Conservation (phyloP, 2,888 invertebrate genomes). For the Muschampia staudingeri region DNA sequence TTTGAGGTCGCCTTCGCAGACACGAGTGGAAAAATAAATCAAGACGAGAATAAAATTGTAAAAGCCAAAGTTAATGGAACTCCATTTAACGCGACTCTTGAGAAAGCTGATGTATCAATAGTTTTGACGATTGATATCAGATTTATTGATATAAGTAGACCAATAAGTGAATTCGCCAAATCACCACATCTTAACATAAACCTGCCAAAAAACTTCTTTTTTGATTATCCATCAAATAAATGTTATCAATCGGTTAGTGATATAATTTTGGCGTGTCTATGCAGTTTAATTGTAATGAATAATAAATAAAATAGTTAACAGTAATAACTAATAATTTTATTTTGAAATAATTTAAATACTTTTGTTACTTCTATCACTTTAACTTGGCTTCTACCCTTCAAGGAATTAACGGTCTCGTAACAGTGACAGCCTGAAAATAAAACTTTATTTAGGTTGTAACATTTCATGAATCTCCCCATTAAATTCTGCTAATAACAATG, state of each 20-base stretch:
- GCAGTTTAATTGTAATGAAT: slow-evolving; percentile 52
- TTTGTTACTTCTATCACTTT: slow-evolving; percentile 88
- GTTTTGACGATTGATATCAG: slow-evolving; percentile 81
- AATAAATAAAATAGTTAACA: slow-evolving; percentile 85
- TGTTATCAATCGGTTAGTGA: slow-evolving; percentile 55
- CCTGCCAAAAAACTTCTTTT: slow-evolving; percentile 94
- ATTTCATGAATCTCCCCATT: neutral
- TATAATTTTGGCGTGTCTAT: slow-evolving; percentile 62
- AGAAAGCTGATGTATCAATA: slow-evolving; percentile 74
- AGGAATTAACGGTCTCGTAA: slow-evolving; percentile 80
- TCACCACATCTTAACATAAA: slow-evolving; percentile 92
- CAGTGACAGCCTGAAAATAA: slow-evolving; percentile 86
- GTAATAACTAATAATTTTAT: slow-evolving; percentile 89
- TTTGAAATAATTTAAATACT: slow-evolving; percentile 90
- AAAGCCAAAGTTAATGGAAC: slow-evolving; percentile 71
- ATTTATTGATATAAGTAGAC: slow-evolving; percentile 82
- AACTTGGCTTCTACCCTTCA: slow-evolving; percentile 85
- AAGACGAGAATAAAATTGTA: slow-evolving; percentile 77
- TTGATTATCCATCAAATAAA: slow-evolving; percentile 91
- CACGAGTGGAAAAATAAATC: slow-evolving; percentile 68
- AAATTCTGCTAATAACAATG: neutral
- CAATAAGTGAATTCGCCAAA: slow-evolving; percentile 85
- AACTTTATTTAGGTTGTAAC: slow-evolving; percentile 20
- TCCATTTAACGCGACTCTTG: slow-evolving; percentile 76
- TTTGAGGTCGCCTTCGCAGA: slow-evolving; percentile 78